A percentile compares a stretch with the other conserved stretches of the same genome.
phyloP scores from a whole-genome alignment of 2,888 invertebrate species.

The Drosophila yooni region DNA sequence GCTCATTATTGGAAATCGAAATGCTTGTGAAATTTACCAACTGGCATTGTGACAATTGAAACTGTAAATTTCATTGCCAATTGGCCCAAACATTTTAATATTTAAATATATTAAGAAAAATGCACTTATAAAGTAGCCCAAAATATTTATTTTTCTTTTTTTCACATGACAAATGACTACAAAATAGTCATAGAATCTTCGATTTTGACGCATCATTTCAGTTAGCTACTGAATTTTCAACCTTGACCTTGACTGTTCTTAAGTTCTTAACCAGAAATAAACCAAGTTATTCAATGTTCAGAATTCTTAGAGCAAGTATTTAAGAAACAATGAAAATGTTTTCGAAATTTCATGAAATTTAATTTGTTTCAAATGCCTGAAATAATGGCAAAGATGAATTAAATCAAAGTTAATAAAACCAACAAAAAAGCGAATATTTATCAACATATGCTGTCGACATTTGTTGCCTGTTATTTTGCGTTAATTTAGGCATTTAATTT shows the following conservation, averaged over 20 bases:
- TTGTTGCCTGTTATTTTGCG: slow-evolving; percentile 5
- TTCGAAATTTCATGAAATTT: neutral
- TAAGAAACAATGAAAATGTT: neutral
- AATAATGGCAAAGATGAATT: neutral
- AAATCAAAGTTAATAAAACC: neutral
- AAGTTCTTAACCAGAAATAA: neutral
- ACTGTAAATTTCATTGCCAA: slow-evolving; percentile 29
- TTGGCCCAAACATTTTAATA: slow-evolving; percentile 2
- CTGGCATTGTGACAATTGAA: slow-evolving; percentile 35
- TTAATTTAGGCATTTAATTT: slow-evolving; percentile 24
- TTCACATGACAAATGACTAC: neutral
- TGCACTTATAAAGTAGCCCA: neutral
- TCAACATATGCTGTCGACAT: slow-evolving; percentile 24
- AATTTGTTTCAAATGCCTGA: neutral
- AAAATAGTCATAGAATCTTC: neutral
- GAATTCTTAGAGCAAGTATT: neutral
- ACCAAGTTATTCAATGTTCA: neutral
- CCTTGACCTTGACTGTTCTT: neutral
- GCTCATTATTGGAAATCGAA: slow-evolving; percentile 52
- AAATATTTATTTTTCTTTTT: neutral
- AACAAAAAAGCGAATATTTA: slow-evolving; percentile 5
- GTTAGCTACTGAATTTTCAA: neutral
- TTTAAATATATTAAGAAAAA: neutral
- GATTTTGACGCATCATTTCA: neutral
- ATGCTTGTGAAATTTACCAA: slow-evolving; percentile 40